phyloP scores from a whole-genome alignment of 2,888 invertebrate genomes.

The Thymelicus lineola region DNA sequence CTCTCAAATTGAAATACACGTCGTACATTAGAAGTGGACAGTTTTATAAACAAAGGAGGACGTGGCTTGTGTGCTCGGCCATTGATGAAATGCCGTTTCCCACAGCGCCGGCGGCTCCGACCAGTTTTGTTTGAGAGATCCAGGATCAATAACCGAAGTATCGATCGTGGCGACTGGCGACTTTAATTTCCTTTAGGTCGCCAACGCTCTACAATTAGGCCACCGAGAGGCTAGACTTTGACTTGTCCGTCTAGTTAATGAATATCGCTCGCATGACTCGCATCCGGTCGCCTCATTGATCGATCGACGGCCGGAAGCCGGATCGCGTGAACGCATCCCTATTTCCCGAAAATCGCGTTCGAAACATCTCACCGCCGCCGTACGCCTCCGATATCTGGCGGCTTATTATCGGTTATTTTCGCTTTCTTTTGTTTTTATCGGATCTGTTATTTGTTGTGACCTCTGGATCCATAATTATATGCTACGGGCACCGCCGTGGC shows the following conservation, averaged over 20 bases:
- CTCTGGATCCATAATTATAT: conserved; percentile 79
- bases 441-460: conserved; percentile 79
- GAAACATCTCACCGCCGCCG: conserved; percentile 64
- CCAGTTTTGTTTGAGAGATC: conserved; percentile 42
- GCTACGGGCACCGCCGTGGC: conserved; percentile 59
- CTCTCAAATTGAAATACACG: conserved; percentile 66
- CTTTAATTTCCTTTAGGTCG: conserved; percentile 58
- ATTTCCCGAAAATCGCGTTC: conserved; percentile 69
- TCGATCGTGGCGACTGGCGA: conserved; percentile 9
- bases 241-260: conserved; percentile 60
- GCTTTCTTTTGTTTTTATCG: conserved; percentile 78
- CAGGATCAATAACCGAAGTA: conserved; percentile 49
- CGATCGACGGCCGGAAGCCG: conserved; percentile 63
- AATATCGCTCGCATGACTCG: conserved; percentile 56
- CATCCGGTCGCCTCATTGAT: conserved; percentile 64
- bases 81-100: conserved; percentile 77
- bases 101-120: conserved; percentile 66
- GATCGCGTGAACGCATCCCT: conserved; percentile 67
- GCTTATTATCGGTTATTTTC: conserved; percentile 78
- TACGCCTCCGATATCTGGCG: conserved; percentile 68
- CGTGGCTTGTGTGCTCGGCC: conserved; percentile 67
- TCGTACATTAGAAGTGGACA: conserved; percentile 75
- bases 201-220: conserved; percentile 59
- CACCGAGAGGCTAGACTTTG: conserved; percentile 53
- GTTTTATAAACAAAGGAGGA: conserved; percentile 81